Evolutionary conservation across 2,797 vertebrate genomes (phyloP).

Genomic region (Helicolenus hilgendorfi): DNA sequence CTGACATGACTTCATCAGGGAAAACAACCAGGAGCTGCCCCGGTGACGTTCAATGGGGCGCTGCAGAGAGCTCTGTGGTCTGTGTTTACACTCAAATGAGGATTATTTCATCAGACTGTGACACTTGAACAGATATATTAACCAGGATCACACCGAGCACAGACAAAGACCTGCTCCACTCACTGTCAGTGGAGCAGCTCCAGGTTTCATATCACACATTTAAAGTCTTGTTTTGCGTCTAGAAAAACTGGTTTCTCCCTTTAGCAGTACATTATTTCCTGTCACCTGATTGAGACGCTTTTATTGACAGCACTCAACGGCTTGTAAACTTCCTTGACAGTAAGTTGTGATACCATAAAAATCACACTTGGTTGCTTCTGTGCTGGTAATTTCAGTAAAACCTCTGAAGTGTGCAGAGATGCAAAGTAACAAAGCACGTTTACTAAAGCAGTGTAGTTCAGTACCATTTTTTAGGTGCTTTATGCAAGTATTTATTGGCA

Average conservation of each 20-base stretch:
- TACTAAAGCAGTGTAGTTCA: not conserved
- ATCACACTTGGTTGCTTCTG: not conserved
- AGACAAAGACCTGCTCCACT: not conserved
- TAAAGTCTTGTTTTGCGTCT: not conserved
- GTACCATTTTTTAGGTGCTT: not conserved
- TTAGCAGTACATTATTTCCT: not conserved
- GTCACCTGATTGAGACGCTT: not conserved
- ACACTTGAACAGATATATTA: not conserved
- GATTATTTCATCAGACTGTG: conserved; percentile 22
- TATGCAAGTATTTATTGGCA: not conserved
- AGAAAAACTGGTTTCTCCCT: not conserved
- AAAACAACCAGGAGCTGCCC: conserved; percentile 16
- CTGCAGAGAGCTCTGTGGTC: not conserved
- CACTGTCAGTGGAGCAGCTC: not conserved
- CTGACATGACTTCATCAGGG: conserved; percentile 16
- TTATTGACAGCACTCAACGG: not conserved
- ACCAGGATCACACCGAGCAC: not conserved
- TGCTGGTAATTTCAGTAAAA: not conserved
- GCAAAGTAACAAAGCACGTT: not conserved
- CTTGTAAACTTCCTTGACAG: not conserved
- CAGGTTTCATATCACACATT: not conserved
- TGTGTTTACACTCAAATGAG: not conserved
- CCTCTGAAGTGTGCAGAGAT: not conserved
- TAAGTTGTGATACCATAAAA: not conserved
- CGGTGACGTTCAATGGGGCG: not conserved